Evolutionary conservation across 2,113 vertebrate species (phyloP), one percentile per base, ranked within the genome.

Genomic region (Notiomystis cincta): DNA sequence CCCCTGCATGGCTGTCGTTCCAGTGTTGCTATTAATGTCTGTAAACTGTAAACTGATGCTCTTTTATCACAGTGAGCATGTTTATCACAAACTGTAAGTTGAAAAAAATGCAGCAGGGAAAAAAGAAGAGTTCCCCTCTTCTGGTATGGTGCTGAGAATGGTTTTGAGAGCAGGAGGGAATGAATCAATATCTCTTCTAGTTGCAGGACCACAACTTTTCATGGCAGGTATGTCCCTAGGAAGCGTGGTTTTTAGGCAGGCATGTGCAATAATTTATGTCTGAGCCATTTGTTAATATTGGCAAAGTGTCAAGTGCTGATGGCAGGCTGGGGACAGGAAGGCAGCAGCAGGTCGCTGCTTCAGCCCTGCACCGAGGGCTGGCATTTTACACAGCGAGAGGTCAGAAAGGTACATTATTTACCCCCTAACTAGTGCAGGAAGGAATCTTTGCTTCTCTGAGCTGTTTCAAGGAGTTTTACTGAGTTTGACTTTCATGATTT

Each of bases 251-350:
- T 95, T 90, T 78, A 58, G 69, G 69, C n/a, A 82, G 69, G 69
- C 47, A 23, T 64, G 57, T 91, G 57, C 76, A 87, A 44, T 95
- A 91, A 78, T 93, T 94, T 94, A 40, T 82, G 60, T 78, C 80
- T 66, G 72, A 93, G 53, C 64, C 91, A 81, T 96, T 95, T 82
- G 86, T 93, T 95, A 92, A 50, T 93, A 90, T 82, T 75, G 80
- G 86, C 80, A 56, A 93, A 89, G 44, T 16, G 18, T 96, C 91
- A 27, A 62, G 38, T 60, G 69, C 80, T 35, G 50, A 35, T 38
- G 80, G 80, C 47, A 86, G 90, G 72, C 54, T 66, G 72, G 57
- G 76, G 83, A 87, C 86, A 58, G 20, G 80, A 44, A 54, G 22
- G 47, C 64, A 81, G 77, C 69, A 56, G 82, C 54, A 57, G 54